phyloP scores from a whole-genome alignment of 2,797 vertebrate genomes.

The Picus viridis region DNA sequence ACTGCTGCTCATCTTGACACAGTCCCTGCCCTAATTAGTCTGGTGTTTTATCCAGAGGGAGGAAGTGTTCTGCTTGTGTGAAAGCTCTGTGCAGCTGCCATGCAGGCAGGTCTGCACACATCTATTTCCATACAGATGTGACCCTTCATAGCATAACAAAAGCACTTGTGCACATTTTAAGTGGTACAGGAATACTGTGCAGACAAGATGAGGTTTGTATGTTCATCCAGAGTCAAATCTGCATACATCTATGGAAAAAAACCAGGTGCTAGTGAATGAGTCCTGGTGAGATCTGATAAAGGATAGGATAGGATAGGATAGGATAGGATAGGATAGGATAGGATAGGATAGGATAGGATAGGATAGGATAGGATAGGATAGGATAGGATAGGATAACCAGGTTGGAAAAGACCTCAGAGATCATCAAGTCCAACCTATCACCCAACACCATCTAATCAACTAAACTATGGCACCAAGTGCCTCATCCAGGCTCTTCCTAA shows the following conservation, averaged over 20 bases:
- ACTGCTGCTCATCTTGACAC: background rate
- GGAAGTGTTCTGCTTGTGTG: background rate
- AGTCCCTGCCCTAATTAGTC: background rate
- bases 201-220: background rate
- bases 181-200: background rate
- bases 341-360: too few species aligned
- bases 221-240: background rate
- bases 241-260: background rate
- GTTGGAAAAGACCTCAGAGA: too few species aligned
- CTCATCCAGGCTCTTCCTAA: too few species aligned
- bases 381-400: too few species aligned
- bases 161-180: background rate
- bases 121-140: background rate
- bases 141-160: background rate
- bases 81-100: background rate
- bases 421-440: too few species aligned
- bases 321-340: too few species aligned
- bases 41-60: background rate
- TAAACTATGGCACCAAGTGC: too few species aligned
- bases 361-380: too few species aligned
- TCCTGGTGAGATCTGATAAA: background rate
- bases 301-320: too few species aligned
- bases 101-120: background rate
- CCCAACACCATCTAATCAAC: too few species aligned
- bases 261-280: background rate